Evolutionary conservation across 2,797 vertebrate species (phyloP).

Genomic region (Stomatorhinus walkeri): DNA sequence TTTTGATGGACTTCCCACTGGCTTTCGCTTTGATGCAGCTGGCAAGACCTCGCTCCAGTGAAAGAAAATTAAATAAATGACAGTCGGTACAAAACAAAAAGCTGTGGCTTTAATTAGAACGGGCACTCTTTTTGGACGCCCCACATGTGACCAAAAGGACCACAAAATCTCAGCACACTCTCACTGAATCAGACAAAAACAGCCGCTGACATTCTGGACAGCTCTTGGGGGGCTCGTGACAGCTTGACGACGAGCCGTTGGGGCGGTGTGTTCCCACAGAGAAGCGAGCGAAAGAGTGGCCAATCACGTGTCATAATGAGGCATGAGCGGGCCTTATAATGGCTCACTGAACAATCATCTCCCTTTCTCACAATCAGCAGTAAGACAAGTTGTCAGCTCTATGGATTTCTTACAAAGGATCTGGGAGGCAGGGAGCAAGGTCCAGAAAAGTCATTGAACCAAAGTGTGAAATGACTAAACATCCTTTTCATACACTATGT

Average conservation of each 20-base stretch:
- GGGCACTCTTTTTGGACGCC: background rate
- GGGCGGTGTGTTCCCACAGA: conserved; percentile 35
- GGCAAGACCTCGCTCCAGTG: background rate
- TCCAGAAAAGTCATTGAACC: conserved; percentile 12
- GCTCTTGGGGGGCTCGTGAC: conserved; percentile 45
- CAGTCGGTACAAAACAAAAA: background rate
- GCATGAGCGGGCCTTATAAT: background rate
- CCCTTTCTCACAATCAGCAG: conserved; percentile 3
- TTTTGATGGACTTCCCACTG: background rate
- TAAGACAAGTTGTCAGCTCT: background rate
- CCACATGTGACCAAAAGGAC: background rate
- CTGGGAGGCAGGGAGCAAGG: background rate
- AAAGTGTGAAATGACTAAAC: background rate
- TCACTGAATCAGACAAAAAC: background rate
- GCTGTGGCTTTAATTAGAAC: background rate
- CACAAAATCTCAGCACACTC: background rate
- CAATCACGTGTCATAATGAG: conserved; percentile 23
- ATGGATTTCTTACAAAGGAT: background rate
- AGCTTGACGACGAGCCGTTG: conserved; percentile 45
- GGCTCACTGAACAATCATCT: conserved; percentile 15
- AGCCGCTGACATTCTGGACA: conserved; percentile 40
- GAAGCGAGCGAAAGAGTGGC: background rate
- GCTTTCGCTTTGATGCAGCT: background rate
- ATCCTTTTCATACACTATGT: background rate
- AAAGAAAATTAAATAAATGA: background rate